Base-by-base conservation (phyloP, 2,113 vertebrate species). In the Synodontis membranacea region DNA sequence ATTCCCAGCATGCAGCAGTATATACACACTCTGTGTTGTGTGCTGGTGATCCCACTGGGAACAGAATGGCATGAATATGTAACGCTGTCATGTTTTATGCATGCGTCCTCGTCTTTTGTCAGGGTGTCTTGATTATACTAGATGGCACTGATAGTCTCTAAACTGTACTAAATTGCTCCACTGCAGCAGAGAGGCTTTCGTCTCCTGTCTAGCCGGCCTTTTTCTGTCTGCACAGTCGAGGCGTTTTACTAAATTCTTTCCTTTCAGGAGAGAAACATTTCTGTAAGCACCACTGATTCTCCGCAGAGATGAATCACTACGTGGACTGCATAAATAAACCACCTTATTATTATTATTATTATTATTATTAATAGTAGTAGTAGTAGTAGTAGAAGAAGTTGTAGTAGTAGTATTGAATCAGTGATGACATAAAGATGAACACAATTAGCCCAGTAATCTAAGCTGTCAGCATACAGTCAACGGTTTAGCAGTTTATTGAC, bases 111-210 rank as follows among this genome's bases (percentile, higher is more conserved):
- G 64, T 23, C 86, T 84, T 81, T 42, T 46, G 54, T 66, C 76
- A 34, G 75, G 44, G 56, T 84, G 75, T 86, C 54, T 79, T 87
- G 60, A 91, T 91, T 89, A 91, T 78, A 81, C 84, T 89, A 80
- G 58, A 89, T 87, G 87, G 72, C 66, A 70, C 86, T 84, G 84
- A 85, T 75, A 28, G 88, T 80, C 74, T 66, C 81, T 84, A 85
- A 91, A 91, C 87, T 87, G 66, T 46, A 72, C 85, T 44, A 88
- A 87, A 91, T 85, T 84, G 86, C 79, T 39, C 80, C 66, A 58
- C 76, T 58, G 64, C 60, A 56, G 85, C 28, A 37, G 12, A 39
- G 78, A 86, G 46, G 17, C 19, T n/a, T 70, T 48, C 21, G 19
- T 28, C 31, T 68, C 68, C 5, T 1, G 0, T 34, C 39, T 50